Conservation (phyloP, 2,888 invertebrate genomes). For the Eudemis profundana region DNA sequence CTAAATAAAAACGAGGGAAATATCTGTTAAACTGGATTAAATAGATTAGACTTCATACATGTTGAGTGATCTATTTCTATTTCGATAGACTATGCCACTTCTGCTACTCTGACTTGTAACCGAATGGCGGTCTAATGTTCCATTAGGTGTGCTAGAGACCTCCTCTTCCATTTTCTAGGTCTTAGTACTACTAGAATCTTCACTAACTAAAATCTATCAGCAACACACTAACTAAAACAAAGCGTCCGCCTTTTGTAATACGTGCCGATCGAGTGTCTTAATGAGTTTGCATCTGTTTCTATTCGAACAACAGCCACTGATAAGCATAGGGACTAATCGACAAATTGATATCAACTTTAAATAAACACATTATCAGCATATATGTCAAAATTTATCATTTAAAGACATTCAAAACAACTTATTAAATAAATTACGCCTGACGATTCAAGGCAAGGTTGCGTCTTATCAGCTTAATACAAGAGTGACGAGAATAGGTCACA, state of each 20-base stretch:
- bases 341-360: slow-evolving; percentile 38
- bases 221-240: slow-evolving; percentile 3
- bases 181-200: slow-evolving; percentile 11
- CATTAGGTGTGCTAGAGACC: slow-evolving; percentile 8
- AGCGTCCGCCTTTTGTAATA: slow-evolving; percentile 26
- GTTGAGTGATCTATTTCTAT: slow-evolving; percentile 18
- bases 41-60: slow-evolving; percentile 17
- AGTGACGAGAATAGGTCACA: no score
- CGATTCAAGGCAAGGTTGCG: background rate
- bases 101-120: slow-evolving; percentile 24
- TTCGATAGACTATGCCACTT: slow-evolving; percentile 34
- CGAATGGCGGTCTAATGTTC: slow-evolving; percentile 7
- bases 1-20: no score
- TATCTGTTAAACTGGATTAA: background rate
- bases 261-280: slow-evolving; percentile 25
- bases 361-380: slow-evolving; percentile 28
- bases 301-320: slow-evolving; percentile 31
- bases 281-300: slow-evolving; percentile 29
- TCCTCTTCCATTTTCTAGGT: slow-evolving; percentile 28
- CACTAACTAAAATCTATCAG: no score
- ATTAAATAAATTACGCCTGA: slow-evolving; percentile 6
- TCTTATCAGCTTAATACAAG: background rate
- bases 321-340: slow-evolving; percentile 36
- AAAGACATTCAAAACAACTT: slow-evolving; percentile 27
- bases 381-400: slow-evolving; percentile 27